phyloP scores from a whole-genome alignment of 2,797 vertebrate genomes.

The Echeneis naucrates region DNA sequence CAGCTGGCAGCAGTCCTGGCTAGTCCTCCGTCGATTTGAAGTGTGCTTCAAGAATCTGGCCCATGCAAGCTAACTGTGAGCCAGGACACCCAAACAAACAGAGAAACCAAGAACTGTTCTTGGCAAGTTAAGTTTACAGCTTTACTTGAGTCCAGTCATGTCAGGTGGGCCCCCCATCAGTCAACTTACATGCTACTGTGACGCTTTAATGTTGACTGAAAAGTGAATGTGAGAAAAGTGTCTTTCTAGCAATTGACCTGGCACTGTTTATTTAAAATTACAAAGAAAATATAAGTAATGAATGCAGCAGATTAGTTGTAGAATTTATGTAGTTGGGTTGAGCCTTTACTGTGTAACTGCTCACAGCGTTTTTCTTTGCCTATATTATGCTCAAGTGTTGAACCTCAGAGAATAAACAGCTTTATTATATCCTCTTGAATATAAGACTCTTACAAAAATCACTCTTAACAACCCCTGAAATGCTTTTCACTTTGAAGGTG shows the following conservation, averaged over 20 bases:
- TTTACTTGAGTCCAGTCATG: constrained; percentile 16
- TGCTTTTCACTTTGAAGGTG: constrained; percentile 6
- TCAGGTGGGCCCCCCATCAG: constrained; percentile 22
- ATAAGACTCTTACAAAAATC: constrained; percentile 44
- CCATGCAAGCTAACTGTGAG: constrained; percentile 65
- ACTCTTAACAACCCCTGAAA: constrained; percentile 30
- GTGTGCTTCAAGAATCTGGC: constrained; percentile 79
- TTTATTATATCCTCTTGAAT: constrained; percentile 51
- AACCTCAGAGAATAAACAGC: constrained; percentile 47
- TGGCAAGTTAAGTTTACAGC: constrained; percentile 51
- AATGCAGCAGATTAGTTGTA: background rate
- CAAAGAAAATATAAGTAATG: background rate
- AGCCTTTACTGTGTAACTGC: constrained; percentile 3
- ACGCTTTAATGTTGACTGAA: background rate
- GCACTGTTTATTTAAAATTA: background rate
- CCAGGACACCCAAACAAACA: constrained; percentile 77
- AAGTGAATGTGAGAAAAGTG: background rate
- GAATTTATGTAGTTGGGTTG: background rate
- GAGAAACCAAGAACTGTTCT: constrained; percentile 62
- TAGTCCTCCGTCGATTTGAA: constrained; percentile 75
- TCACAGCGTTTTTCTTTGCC: constrained; percentile 30
- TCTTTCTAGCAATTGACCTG: background rate
- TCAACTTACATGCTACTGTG: constrained; percentile 1
- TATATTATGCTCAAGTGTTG: constrained; percentile 27
- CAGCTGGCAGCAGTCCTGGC: constrained; percentile 72